These are phyloP conservation scores for Coelopa pilipes DNA, from an alignment of 2,888 invertebrate genomes.

Conservation along the genomic window DNA sequence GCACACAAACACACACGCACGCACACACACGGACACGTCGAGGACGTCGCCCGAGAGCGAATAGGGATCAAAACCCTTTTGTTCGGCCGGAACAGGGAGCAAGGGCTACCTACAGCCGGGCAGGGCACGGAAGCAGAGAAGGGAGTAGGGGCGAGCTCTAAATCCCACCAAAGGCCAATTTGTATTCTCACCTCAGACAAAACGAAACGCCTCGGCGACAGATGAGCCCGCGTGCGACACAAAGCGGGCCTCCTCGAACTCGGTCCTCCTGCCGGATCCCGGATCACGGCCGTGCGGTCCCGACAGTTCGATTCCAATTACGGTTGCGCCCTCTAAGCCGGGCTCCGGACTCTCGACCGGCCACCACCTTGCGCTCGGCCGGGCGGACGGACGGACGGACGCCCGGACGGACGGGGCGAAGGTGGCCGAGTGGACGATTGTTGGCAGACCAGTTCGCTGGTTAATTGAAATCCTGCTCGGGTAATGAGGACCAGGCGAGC, in stretches of 20 bases:
- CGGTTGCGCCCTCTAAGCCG: slow-evolving; percentile 15
- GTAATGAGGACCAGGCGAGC: slow-evolving; percentile 40
- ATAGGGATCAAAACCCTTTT: slow-evolving; percentile 42
- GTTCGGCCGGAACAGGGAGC: background rate
- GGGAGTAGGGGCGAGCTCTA: slow-evolving; percentile 31
- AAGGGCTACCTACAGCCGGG: background rate
- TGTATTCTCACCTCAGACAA: slow-evolving; percentile 49
- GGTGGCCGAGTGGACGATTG: slow-evolving; percentile 37
- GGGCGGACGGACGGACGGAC: too few relatives aligned
- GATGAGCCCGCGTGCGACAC: slow-evolving; percentile 22
- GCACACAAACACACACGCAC: background rate
- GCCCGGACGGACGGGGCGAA: too few relatives aligned
- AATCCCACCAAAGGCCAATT: slow-evolving; percentile 47
- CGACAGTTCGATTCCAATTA: slow-evolving; percentile 21
- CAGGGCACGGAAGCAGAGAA: slow-evolving; percentile 2
- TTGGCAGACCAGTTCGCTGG: slow-evolving; percentile 47
- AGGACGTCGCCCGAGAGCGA: slow-evolving; percentile 26
- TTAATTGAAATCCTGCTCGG: slow-evolving; percentile 51
- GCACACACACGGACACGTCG: background rate
- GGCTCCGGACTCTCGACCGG: background rate
- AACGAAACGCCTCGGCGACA: slow-evolving; percentile 40
- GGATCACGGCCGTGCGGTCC: slow-evolving; percentile 36
- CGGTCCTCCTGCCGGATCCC: background rate
- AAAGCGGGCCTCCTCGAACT: background rate
- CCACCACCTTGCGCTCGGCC: background rate